Percentiles rank a stretch among this genome's conserved stretches.
Conservation (phyloP, 2,113 vertebrate genomes). For the Leptodactylus fuscus region DNA sequence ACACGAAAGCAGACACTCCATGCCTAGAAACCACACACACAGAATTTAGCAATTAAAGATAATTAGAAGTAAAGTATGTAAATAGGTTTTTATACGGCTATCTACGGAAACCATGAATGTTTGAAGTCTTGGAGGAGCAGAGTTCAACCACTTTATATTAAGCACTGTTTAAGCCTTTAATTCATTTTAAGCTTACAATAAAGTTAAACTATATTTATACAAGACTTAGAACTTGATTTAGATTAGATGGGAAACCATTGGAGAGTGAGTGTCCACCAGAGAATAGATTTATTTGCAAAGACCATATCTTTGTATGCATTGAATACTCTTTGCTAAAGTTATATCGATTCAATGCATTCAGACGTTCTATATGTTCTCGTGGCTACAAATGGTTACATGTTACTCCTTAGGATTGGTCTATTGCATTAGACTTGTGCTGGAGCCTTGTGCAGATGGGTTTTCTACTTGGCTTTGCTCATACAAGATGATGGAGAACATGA, state of each 20-base stretch:
- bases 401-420: no score
- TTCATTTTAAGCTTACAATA: slow-evolving; percentile 38
- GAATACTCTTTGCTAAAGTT: neutral
- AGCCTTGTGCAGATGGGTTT: neutral
- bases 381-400: no score
- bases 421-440: no score
- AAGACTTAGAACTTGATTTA: slow-evolving; percentile 39
- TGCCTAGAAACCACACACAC: slow-evolving; percentile 34
- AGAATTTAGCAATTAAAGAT: slow-evolving; percentile 42
- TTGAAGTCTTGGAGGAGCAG: slow-evolving; percentile 41
- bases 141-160: slow-evolving; percentile 45
- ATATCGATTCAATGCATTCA: neutral
- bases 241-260: slow-evolving; percentile 27
- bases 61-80: slow-evolving; percentile 50
- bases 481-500: no score
- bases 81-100: slow-evolving; percentile 40
- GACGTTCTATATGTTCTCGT: neutral
- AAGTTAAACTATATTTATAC: slow-evolving; percentile 36
- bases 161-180: slow-evolving; percentile 40
- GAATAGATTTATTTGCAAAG: neutral
- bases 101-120: slow-evolving; percentile 39
- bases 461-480: no score
- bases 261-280: slow-evolving; percentile 31
- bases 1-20: neutral
- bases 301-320: neutral